Base-by-base conservation (phyloP, 2,797 vertebrate species). In the Sebastes elongatus region DNA sequence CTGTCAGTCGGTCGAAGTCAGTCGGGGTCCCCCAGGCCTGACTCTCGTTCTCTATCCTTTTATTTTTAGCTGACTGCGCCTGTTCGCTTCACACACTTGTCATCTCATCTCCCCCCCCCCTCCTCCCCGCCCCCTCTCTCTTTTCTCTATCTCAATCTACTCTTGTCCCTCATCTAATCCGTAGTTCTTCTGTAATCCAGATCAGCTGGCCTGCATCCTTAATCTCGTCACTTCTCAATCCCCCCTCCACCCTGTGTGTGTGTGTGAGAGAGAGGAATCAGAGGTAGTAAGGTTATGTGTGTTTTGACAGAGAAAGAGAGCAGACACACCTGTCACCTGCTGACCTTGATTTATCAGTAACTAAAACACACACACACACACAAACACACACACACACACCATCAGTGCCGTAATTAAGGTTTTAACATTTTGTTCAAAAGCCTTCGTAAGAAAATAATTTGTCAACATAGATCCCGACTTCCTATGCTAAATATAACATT, bases 141-240 rank as follows among this genome's bases (percentile, higher is more conserved):
- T 22, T 70, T 65, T 74, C 67, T 85, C 64, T 74, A 61, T 91
- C 89, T 90, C 84, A 84, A 73, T 83, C 83, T 86, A 78, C 90
- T 89, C 90, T 83, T 91, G 80, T 90, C 87, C 80, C 91, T 93
- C 82, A 84, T 94, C 93, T 95, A 95, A 95, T 95, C 94, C 88
- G 64, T 80, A 69, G 76, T 94, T 90, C 91, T 90, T 86, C 84
- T 89, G 89, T 95, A 96, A 95, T 95, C 95, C 94, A 90, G 93
- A 93, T 95, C 93, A 95, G 66, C 85, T 92, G 91, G 89, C 91
- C 88, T 82, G 88, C 86, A 88, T 93, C 93, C 93, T 92, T 95
- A 95, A 96, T 95, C 94, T 94, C 62, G 78, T 94, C 93, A 94
- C 93, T 90, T 93, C 87, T 91, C 93, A 93, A 94, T 95, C 92